These are phyloP conservation scores for Diplosoma virens DNA, from an alignment of 23 tunicate genomes.

Conservation along the genomic window DNA sequence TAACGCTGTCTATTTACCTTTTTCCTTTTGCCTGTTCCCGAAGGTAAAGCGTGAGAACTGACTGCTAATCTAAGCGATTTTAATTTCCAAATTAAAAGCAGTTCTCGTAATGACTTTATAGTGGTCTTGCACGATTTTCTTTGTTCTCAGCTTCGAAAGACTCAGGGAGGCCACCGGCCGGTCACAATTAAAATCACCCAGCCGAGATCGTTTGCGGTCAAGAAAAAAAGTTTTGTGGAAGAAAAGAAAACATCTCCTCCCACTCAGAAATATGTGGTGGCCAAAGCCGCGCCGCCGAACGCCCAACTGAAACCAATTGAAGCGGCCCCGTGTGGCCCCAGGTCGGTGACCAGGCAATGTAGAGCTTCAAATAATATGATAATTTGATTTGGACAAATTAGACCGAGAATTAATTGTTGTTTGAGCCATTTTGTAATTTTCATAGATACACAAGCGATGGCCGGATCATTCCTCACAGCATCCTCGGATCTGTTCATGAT, in stretches of 20 bases:
- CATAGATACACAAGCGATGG: conserved; percentile 55
- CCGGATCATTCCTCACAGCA: conserved; percentile 60
- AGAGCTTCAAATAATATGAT: no score
- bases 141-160: conserved; percentile 1
- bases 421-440: background rate
- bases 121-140: background rate
- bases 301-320: conserved; percentile 67
- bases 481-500: conserved; percentile 82
- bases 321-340: conserved; percentile 87
- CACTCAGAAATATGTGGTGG: conserved; percentile 52
- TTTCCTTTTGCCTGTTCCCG: no score
- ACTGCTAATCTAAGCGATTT: no score
- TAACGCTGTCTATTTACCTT: no score
- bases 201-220: conserved; percentile 16
- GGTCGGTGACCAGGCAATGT: conserved; percentile 50
- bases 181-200: background rate
- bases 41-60: no score
- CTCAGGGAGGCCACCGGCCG: background rate
- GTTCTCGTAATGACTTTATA: no score
- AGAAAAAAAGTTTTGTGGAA: background rate
- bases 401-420: no score
- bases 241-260: background rate
- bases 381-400: no score
- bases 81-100: no score
- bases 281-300: conserved; percentile 62